phyloP scores from a whole-genome alignment of 2,797 vertebrate species.

The Karalla daura region DNA sequence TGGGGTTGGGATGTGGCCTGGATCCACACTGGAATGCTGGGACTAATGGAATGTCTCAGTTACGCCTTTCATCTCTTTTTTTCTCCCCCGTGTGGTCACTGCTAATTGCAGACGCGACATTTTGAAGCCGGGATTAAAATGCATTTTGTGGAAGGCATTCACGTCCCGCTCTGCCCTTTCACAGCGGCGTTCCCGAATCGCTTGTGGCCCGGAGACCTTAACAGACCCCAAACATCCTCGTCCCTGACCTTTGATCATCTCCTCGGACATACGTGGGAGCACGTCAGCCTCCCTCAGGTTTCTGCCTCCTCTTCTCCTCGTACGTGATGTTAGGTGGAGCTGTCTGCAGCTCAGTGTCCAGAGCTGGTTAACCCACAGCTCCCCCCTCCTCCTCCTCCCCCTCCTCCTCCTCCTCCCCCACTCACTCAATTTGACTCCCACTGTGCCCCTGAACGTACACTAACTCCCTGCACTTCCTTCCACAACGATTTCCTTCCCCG shows the following conservation, averaged over 20 bases:
- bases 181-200: conserved; percentile 47
- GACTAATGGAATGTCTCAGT: conserved; percentile 84
- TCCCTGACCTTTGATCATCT: conserved; percentile 73
- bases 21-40: conserved; percentile 55
- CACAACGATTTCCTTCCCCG: conserved; percentile 63
- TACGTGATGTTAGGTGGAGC: neutral
- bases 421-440: conserved; percentile 54
- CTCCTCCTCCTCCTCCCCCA: conserved; percentile 37
- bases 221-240: conserved; percentile 57
- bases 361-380: conserved; percentile 31
- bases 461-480: conserved; percentile 67
- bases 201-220: conserved; percentile 67
- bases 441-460: conserved; percentile 56
- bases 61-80: conserved; percentile 77
- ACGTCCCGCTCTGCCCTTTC: conserved; percentile 69
- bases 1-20: no score
- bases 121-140: conserved; percentile 62
- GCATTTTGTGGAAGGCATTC: conserved; percentile 56
- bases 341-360: neutral
- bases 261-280: no score
- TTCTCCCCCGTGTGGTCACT: conserved; percentile 53
- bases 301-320: no score
- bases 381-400: conserved; percentile 37
- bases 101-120: conserved; percentile 63
- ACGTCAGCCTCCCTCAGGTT: no score